Conservation (phyloP, 2,113 vertebrate genomes). For the Tapirus terrestris region DNA sequence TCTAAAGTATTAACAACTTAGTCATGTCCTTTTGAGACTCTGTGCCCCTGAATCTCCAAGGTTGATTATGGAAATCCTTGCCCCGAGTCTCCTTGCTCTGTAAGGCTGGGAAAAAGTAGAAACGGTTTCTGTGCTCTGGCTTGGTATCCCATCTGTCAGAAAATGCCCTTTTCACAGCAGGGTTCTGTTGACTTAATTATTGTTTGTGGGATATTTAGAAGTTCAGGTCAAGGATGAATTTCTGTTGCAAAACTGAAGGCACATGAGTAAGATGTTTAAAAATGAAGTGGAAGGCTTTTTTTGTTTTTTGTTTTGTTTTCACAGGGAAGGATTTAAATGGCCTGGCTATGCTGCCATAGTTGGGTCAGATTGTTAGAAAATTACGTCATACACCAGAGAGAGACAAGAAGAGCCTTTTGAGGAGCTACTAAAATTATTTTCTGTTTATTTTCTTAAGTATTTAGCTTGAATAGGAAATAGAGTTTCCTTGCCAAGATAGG, state of each 20-base stretch:
- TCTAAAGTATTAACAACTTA: background rate
- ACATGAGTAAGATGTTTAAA: slow-evolving; percentile 23
- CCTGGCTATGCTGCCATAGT: background rate
- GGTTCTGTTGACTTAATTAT: slow-evolving; percentile 4
- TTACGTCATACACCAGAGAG: background rate
- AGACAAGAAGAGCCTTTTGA: background rate
- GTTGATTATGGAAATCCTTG: background rate
- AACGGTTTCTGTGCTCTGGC: background rate
- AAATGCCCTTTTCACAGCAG: slow-evolving; percentile 45
- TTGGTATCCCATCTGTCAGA: slow-evolving; percentile 25
- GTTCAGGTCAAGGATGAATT: slow-evolving; percentile 56
- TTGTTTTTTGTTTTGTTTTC: background rate
- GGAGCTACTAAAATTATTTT: background rate
- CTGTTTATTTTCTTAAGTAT: background rate
- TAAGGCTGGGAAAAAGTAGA: background rate
- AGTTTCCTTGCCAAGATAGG: background rate
- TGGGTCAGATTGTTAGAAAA: background rate
- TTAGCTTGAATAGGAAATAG: background rate
- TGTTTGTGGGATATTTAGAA: background rate
- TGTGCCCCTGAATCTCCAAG: background rate
- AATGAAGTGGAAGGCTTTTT: background rate
- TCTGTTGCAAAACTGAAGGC: slow-evolving; percentile 14
- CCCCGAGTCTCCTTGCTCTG: background rate
- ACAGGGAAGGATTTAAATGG: background rate
- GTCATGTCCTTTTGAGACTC: background rate